Conservation (phyloP, 2,797 vertebrate genomes). For the Telmatherina bonti region DNA sequence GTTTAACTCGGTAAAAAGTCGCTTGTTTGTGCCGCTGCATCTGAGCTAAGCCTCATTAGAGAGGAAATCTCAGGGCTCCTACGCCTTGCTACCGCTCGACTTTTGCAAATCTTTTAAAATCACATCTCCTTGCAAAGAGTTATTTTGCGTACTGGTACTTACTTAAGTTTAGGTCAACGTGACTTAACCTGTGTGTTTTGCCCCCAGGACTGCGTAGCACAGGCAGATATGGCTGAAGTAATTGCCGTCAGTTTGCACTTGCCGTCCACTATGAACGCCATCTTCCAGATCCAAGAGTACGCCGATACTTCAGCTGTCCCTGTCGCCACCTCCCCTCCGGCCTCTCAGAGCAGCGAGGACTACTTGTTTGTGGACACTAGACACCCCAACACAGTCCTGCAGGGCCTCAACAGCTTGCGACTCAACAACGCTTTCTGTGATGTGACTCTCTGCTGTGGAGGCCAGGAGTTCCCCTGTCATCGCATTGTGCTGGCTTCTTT, state of each 20-base stretch:
- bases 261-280: slow-evolving; percentile 52
- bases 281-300: slow-evolving; percentile 58
- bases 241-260: slow-evolving; percentile 62
- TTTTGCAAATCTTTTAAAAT: background rate
- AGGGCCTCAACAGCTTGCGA: slow-evolving; percentile 85
- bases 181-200: background rate
- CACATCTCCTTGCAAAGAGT: accelerated
- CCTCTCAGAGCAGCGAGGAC: slow-evolving; percentile 76
- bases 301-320: background rate
- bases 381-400: slow-evolving; percentile 84
- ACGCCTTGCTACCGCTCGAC: slow-evolving; percentile 20
- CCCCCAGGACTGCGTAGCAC: slow-evolving; percentile 45
- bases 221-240: slow-evolving; percentile 80
- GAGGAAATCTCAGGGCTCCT: slow-evolving; percentile 39
- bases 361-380: slow-evolving; percentile 83
- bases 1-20: slow-evolving; percentile 1
- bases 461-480: slow-evolving; percentile 87
- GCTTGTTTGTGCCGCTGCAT: slow-evolving; percentile 20
- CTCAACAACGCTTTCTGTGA: slow-evolving; percentile 88
- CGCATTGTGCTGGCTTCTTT: slow-evolving; percentile 87
- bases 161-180: background rate
- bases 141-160: background rate
- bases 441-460: slow-evolving; percentile 86
- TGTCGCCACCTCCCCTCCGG: slow-evolving; percentile 4
- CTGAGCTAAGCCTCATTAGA: slow-evolving; percentile 68